Conservation (phyloP, 2,888 invertebrate species). For the Rhyacophila evoluta region DNA sequence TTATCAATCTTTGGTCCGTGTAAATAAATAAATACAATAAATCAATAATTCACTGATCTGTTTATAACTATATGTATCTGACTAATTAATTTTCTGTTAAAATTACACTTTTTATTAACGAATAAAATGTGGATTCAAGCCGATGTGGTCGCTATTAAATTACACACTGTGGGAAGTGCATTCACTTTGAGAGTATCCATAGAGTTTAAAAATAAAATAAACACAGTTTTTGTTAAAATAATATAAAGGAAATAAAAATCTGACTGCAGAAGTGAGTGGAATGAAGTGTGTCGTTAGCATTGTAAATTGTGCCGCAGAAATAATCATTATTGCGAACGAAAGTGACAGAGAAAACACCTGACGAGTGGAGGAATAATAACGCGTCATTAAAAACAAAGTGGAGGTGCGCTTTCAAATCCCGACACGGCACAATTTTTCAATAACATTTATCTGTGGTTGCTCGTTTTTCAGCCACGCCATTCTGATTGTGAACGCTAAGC, state of each 20-base stretch:
- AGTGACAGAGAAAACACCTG: slow-evolving; percentile 32
- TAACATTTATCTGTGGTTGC: slow-evolving; percentile 47
- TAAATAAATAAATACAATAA: too few species aligned
- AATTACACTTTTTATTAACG: too few species aligned
- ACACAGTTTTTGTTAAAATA: slow-evolving; percentile 12
- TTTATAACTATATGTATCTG: too few species aligned
- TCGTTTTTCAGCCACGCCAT: slow-evolving; percentile 25
- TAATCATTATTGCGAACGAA: slow-evolving; percentile 25
- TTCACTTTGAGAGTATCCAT: not conserved
- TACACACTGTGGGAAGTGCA: not conserved
- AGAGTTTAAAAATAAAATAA: not conserved
- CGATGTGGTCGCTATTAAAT: not conserved
- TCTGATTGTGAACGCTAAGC: slow-evolving; percentile 35
- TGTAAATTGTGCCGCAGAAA: slow-evolving; percentile 35
- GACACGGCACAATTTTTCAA: slow-evolving; percentile 44
- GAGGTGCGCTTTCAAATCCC: slow-evolving; percentile 39
- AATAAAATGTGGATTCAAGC: too few species aligned
- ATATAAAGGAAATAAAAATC: not conserved
- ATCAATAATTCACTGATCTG: too few species aligned
- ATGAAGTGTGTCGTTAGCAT: slow-evolving; percentile 48
- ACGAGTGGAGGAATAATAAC: slow-evolving; percentile 45
- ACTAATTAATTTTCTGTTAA: too few species aligned
- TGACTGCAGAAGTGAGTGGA: not conserved
- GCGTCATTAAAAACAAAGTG: slow-evolving; percentile 51
- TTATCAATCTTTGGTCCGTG: too few species aligned